phyloP scores from a whole-genome alignment of 2,888 invertebrate genomes.

The Drosophila leonis region DNA sequence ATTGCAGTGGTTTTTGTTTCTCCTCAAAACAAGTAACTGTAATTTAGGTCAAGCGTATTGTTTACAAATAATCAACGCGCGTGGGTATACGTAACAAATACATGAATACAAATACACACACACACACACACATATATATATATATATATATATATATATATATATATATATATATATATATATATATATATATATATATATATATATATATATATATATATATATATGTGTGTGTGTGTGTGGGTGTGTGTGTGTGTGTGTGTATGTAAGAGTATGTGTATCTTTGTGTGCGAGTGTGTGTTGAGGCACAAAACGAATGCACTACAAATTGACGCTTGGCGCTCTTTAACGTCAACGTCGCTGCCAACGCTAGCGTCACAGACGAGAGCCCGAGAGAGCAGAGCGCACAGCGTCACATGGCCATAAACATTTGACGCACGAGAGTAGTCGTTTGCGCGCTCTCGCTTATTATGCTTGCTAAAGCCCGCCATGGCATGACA shows the following conservation, averaged over 20 bases:
- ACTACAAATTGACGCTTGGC: slow-evolving; percentile 31
- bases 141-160: slow-evolving; percentile 10
- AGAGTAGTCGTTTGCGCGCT: slow-evolving; percentile 27
- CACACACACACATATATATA: no score
- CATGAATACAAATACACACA: no score
- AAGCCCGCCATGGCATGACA: slow-evolving; percentile 52
- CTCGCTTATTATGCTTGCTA: slow-evolving; percentile 53
- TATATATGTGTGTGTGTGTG: no score
- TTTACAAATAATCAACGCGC: slow-evolving; percentile 83
- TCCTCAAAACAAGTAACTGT: slow-evolving; percentile 78
- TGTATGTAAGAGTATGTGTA: no score
- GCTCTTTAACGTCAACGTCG: slow-evolving; percentile 44
- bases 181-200: slow-evolving; percentile 3
- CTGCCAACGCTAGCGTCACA: slow-evolving; percentile 14
- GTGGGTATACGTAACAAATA: slow-evolving; percentile 41
- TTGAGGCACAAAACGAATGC: slow-evolving; percentile 25
- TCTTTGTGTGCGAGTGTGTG: not conserved
- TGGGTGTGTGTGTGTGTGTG: no score
- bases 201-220: not conserved
- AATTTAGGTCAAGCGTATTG: slow-evolving; percentile 85
- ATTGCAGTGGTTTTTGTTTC: slow-evolving; percentile 59
- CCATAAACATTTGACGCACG: slow-evolving; percentile 15
- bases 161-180: slow-evolving; percentile 1
- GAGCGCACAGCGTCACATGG: slow-evolving; percentile 38
- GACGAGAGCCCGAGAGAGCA: not conserved